These are phyloP conservation scores for Lasioglossum marginatum DNA, from an alignment of 2,888 invertebrate genomes.

Conservation along the genomic window DNA sequence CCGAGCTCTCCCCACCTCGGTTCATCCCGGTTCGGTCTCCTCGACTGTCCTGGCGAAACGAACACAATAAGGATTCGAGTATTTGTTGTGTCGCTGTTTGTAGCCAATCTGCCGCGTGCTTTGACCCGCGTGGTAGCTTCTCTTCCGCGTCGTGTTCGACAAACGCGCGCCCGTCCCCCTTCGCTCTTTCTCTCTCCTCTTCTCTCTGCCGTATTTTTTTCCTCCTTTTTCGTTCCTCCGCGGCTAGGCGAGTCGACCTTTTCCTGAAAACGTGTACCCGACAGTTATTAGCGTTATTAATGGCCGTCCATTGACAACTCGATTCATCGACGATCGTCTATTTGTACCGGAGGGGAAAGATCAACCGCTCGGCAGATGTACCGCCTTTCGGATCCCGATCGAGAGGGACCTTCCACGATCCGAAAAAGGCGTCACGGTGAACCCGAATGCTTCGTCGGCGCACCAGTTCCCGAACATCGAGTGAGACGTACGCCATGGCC, in stretches of 20 bases:
- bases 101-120: slow-evolving; percentile 79
- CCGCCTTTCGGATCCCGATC: slow-evolving; percentile 45
- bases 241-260: slow-evolving; percentile 54
- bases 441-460: slow-evolving; percentile 1
- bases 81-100: slow-evolving; percentile 82
- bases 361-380: slow-evolving; percentile 69
- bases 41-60: slow-evolving; percentile 52
- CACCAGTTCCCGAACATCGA: not conserved
- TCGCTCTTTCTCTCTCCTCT: slow-evolving; percentile 27
- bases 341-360: slow-evolving; percentile 61
- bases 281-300: slow-evolving; percentile 83
- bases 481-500: slow-evolving; percentile 12
- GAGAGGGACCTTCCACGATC: slow-evolving; percentile 41
- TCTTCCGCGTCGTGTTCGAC: slow-evolving; percentile 38
- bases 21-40: slow-evolving; percentile 30
- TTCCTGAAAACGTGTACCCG: slow-evolving; percentile 72
- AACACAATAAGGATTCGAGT: slow-evolving; percentile 76
- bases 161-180: slow-evolving; percentile 40
- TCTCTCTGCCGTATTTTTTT: slow-evolving; percentile 19
- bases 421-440: slow-evolving; percentile 44
- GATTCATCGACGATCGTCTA: slow-evolving; percentile 68
- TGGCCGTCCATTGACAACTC: slow-evolving; percentile 78
- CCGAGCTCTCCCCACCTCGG: not conserved
- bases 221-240: not conserved
- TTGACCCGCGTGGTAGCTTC: slow-evolving; percentile 70